phyloP scores from a whole-genome alignment of 2,888 invertebrate genomes.

The Metallyticus violacea region DNA sequence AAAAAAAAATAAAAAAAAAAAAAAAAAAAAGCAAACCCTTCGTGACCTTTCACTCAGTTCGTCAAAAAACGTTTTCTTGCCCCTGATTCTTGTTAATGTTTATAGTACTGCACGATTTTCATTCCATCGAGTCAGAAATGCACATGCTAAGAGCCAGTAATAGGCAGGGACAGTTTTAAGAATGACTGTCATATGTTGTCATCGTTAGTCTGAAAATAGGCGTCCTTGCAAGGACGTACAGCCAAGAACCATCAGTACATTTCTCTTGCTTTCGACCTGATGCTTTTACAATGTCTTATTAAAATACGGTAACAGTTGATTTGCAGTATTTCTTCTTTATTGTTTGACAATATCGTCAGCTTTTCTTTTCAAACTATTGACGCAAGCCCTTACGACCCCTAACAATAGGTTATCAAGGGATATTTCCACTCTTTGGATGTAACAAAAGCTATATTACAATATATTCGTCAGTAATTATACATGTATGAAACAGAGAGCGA shows the following conservation, averaged over 20 bases:
- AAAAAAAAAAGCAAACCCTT: no score
- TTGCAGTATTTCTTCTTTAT: background rate
- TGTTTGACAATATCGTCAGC: no score
- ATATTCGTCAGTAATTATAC: no score
- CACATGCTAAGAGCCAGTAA: background rate
- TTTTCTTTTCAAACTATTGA: no score
- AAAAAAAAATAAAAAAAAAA: no score
- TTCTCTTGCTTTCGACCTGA: background rate
- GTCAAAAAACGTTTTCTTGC: background rate
- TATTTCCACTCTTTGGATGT: no score
- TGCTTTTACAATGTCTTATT: background rate
- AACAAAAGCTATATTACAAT: no score
- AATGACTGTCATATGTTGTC: background rate
- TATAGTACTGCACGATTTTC: background rate
- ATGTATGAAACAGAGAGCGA: no score
- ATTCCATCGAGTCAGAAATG: background rate
- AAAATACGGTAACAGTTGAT: background rate
- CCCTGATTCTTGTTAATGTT: background rate
- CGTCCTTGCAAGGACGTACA: background rate
- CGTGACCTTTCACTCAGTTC: no score
- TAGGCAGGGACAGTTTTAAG: background rate
- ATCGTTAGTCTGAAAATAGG: background rate
- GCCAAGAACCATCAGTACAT: background rate
- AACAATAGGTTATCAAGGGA: no score
- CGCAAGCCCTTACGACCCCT: no score